Percentiles rank a stretch among this genome's conserved stretches.
phyloP scores from a whole-genome alignment of 2,797 vertebrate species.

The Choloepus didactylus region DNA sequence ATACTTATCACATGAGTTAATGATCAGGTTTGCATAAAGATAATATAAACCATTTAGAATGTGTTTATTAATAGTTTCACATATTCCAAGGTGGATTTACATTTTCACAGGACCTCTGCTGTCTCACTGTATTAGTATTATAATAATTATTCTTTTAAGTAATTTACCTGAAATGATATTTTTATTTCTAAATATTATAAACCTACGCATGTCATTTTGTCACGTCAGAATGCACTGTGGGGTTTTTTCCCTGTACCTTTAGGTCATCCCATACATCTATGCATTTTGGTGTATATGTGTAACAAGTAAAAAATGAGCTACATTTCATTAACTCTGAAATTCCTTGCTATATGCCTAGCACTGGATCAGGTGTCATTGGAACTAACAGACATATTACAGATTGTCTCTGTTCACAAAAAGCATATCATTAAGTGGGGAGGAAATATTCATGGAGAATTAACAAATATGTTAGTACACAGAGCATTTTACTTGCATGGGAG shows the following conservation, averaged over 20 bases:
- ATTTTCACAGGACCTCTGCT: slow-evolving; percentile 16
- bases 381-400: not conserved
- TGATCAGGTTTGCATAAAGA: not conserved
- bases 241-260: not conserved
- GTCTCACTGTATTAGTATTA: not conserved
- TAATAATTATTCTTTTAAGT: not conserved
- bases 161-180: not conserved
- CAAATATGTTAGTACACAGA: not conserved
- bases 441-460: slow-evolving; percentile 54
- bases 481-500: not conserved
- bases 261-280: not conserved
- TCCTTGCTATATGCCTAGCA: not conserved
- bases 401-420: not conserved
- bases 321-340: slow-evolving; percentile 6
- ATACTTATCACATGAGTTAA: not conserved
- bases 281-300: not conserved
- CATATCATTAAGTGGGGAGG: not conserved
- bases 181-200: slow-evolving; percentile 2
- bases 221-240: not conserved
- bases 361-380: not conserved
- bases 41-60: not conserved
- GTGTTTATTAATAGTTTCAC: not conserved
- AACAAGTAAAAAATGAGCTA: not conserved
- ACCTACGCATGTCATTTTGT: not conserved
- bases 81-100: not conserved